Conservation (phyloP, 2,113 vertebrate species). For the Ovibos moschatus region DNA sequence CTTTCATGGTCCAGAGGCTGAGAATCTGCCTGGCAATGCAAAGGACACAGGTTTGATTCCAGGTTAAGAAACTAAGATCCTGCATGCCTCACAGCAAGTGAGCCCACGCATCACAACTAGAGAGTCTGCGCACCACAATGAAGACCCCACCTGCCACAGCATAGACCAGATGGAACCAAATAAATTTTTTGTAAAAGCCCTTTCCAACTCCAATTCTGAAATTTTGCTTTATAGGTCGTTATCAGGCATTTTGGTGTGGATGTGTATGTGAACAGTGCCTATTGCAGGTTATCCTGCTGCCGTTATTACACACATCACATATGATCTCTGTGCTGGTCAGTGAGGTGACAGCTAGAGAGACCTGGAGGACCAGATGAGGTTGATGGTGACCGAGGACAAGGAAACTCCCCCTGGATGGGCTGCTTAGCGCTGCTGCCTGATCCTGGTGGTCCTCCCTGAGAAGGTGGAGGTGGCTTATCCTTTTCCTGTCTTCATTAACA, state of each 20-base stretch:
- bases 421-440: neutral
- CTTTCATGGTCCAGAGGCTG: neutral
- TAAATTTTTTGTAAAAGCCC: neutral
- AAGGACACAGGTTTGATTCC: neutral
- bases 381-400: neutral
- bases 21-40: neutral
- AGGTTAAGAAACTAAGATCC: neutral
- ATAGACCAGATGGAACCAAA: neutral
- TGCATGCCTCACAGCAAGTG: neutral
- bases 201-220: neutral
- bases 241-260: neutral
- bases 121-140: rapidly evolving
- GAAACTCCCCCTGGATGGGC: neutral
- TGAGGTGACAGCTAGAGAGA: neutral
- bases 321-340: neutral
- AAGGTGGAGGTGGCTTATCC: neutral
- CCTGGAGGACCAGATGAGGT: neutral
- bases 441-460: neutral
- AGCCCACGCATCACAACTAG: neutral
- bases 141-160: neutral
- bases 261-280: neutral
- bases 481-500: neutral
- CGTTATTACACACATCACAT: neutral
- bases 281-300: neutral
- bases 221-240: neutral